phyloP scores from a whole-genome alignment of 1,140 invertebrate genomes.

The Apocrypta bakeri region DNA sequence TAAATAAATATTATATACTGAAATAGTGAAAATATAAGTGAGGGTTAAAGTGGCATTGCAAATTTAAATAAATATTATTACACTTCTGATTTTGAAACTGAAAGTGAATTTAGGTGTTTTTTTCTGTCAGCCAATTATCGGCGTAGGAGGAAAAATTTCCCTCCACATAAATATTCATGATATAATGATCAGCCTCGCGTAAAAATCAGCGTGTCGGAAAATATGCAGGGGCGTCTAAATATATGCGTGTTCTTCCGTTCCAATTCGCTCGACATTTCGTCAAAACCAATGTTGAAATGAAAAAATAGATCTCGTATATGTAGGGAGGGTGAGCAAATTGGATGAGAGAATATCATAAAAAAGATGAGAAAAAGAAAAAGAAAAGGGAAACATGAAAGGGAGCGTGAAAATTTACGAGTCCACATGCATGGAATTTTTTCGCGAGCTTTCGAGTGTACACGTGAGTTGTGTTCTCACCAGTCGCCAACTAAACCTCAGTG shows the following conservation, averaged over 20 bases:
- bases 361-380: not conserved
- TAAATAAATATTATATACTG: no score
- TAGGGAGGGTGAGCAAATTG: not conserved
- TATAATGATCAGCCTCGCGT: constrained; percentile 8
- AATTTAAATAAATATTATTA: no score
- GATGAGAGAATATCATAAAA: not conserved
- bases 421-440: not conserved
- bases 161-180: no score
- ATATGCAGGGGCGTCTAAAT: not conserved
- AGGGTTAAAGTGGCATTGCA: no score
- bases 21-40: not conserved
- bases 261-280: constrained; percentile 1
- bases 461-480: no score
- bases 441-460: not conserved
- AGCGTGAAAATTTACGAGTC: not conserved
- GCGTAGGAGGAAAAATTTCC: not conserved
- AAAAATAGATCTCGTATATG: not conserved
- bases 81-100: constrained; percentile 13
- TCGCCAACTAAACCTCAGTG: no score
- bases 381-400: not conserved
- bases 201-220: constrained; percentile 27
- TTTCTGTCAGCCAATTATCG: not conserved
- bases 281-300: not conserved
- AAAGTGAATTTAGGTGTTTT: constrained; percentile 9
- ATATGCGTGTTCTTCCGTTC: not conserved